Evolutionary conservation across 2,888 invertebrate species (phyloP).

Genomic region (Pyrgus malvae): DNA sequence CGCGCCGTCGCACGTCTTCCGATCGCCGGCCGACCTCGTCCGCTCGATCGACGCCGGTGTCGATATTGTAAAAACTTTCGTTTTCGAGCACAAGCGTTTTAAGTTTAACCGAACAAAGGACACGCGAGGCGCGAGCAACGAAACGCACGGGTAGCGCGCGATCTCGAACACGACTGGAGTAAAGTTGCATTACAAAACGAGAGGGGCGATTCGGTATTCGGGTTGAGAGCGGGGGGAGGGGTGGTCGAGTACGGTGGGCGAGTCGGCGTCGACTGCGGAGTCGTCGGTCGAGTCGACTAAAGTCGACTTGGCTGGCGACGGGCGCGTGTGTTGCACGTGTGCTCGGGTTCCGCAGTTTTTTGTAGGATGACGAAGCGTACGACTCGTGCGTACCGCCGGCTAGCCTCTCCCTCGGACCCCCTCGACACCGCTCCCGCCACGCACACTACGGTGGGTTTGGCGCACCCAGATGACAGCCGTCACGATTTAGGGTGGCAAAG

Average conservation of each 20-base stretch:
- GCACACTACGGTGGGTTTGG: constrained; percentile 32
- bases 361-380: constrained; percentile 22
- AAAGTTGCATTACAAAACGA: constrained; percentile 43
- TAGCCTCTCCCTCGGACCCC: constrained; percentile 23
- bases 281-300: constrained; percentile 24
- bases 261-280: neutral
- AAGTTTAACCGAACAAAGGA: constrained; percentile 58
- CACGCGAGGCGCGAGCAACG: constrained; percentile 37
- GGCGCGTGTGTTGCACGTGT: constrained; percentile 26
- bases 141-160: constrained; percentile 52
- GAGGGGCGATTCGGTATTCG: constrained; percentile 32
- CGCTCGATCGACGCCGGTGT: constrained; percentile 48
- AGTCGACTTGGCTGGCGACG: constrained; percentile 10
- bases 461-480: constrained; percentile 42
- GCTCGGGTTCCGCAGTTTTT: constrained; percentile 21
- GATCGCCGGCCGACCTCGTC: constrained; percentile 53
- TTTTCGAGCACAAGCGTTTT: constrained; percentile 43
- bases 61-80: constrained; percentile 38
- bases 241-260: constrained; percentile 34
- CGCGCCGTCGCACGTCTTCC: constrained; percentile 33
- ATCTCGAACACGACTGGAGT: constrained; percentile 62
- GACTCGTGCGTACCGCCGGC: constrained; percentile 20
- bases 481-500: constrained; percentile 37
- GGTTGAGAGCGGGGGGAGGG: constrained; percentile 42
- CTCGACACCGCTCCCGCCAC: constrained; percentile 20